Evolutionary conservation across 1,140 invertebrate species (phyloP).

Genomic region (Lepidotrigona ventralis): DNA sequence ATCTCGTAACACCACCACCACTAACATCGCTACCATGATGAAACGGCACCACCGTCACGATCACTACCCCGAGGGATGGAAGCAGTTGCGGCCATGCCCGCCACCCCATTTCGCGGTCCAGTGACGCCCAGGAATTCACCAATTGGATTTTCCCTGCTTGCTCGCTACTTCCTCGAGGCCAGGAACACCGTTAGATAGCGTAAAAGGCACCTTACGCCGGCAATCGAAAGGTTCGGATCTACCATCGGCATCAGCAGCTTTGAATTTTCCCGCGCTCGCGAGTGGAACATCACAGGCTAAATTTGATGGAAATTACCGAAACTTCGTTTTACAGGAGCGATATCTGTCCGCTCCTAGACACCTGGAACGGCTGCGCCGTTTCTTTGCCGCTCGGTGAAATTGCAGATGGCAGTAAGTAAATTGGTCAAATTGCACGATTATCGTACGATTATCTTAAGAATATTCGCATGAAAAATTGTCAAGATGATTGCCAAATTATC

Average conservation of each 20-base stretch:
- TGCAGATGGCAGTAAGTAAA: not conserved
- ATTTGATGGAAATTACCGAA: constrained; percentile 58
- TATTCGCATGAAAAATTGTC: not conserved
- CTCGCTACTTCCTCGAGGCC: constrained; percentile 62
- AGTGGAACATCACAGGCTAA: constrained; percentile 25
- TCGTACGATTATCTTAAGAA: too few species aligned
- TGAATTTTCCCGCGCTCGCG: constrained; percentile 58
- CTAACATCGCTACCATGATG: constrained; percentile 48
- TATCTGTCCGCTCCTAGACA: not conserved
- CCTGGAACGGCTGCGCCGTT: not conserved
- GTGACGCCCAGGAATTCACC: constrained; percentile 78
- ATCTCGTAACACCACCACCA: constrained; percentile 61
- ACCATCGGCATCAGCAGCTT: constrained; percentile 64
- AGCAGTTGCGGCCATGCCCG: constrained; percentile 73
- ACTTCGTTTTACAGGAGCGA: constrained; percentile 28
- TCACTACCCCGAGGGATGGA: constrained; percentile 67
- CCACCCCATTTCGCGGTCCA: constrained; percentile 78
- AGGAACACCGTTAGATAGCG: constrained; percentile 74
- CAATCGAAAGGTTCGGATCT: constrained; percentile 58
- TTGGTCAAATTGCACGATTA: not conserved
- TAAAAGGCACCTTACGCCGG: constrained; percentile 72
- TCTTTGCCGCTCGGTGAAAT: not conserved
- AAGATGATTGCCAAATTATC: too few species aligned
- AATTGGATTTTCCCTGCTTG: constrained; percentile 78
- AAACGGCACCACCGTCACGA: constrained; percentile 60